Conservation (phyloP, 2,113 vertebrate species). For the Lagenorhynchus albirostris region DNA sequence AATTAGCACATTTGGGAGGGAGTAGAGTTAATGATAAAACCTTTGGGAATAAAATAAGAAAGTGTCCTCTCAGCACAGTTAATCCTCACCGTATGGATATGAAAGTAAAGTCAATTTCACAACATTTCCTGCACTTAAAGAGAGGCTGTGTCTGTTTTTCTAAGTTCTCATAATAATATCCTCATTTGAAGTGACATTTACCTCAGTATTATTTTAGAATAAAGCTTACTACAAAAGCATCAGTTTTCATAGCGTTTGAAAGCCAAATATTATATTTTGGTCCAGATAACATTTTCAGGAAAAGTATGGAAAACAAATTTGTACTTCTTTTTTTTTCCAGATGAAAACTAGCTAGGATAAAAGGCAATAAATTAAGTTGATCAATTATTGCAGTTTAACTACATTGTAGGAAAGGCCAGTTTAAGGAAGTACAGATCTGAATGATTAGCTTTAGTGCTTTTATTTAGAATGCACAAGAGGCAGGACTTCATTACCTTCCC, state of each 20-base stretch:
- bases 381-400: slow-evolving; percentile 9
- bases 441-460: neutral
- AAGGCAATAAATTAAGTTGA: slow-evolving; percentile 10
- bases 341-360: neutral
- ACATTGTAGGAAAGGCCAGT: neutral
- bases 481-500: slow-evolving; percentile 58
- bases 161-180: neutral
- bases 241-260: neutral
- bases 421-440: neutral
- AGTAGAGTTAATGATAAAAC: neutral
- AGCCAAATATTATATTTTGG: neutral
- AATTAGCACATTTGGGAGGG: too few relatives aligned
- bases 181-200: neutral
- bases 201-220: slow-evolving; percentile 4
- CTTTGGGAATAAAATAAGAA: slow-evolving; percentile 4
- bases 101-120: neutral
- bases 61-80: neutral
- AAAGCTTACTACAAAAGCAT: neutral
- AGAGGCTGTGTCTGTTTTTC: neutral
- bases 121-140: neutral
- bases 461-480: slow-evolving; percentile 35
- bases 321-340: neutral
- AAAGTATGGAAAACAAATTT: neutral
- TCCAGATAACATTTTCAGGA: neutral
- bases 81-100: neutral